phyloP scores from a whole-genome alignment of 2,797 vertebrate genomes.

The Peromyscus aztecus region DNA sequence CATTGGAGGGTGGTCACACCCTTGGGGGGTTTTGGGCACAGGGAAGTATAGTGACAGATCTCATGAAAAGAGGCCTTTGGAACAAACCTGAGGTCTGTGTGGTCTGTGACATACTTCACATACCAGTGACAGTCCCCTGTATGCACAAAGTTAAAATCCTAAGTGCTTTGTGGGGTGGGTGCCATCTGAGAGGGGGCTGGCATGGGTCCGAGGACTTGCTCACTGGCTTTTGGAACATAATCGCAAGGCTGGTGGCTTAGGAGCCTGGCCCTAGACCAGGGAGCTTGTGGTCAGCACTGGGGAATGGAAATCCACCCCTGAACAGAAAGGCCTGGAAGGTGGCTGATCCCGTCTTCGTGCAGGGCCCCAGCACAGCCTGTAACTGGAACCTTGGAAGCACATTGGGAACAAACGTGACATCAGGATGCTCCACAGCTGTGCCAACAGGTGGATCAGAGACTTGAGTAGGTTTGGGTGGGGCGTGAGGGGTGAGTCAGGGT shows the following conservation, averaged over 20 bases:
- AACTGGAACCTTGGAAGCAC: constrained; percentile 79
- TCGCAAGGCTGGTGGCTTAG: neutral
- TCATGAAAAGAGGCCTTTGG: neutral
- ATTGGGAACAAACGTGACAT: constrained; percentile 80
- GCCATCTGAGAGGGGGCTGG: neutral
- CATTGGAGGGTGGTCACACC: neutral
- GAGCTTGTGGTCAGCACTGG: neutral
- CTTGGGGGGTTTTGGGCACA: neutral
- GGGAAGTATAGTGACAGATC: fast-evolving
- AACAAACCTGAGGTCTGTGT: neutral
- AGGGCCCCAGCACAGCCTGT: constrained; percentile 64
- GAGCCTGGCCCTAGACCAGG: neutral
- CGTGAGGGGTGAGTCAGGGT: constrained; percentile 67
- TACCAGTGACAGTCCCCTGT: neutral
- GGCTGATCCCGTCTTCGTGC: neutral
- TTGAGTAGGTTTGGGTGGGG: constrained; percentile 72
- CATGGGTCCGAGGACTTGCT: neutral
- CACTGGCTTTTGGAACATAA: neutral
- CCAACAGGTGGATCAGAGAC: constrained; percentile 83
- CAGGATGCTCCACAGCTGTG: constrained; percentile 71
- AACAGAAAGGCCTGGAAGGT: constrained; percentile 51
- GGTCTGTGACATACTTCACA: neutral
- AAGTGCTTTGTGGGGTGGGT: neutral
- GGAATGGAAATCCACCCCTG: neutral
- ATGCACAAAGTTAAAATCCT: neutral